phyloP scores from a whole-genome alignment of 2,797 vertebrate genomes.

The Tenualosa thibaudeaui region DNA sequence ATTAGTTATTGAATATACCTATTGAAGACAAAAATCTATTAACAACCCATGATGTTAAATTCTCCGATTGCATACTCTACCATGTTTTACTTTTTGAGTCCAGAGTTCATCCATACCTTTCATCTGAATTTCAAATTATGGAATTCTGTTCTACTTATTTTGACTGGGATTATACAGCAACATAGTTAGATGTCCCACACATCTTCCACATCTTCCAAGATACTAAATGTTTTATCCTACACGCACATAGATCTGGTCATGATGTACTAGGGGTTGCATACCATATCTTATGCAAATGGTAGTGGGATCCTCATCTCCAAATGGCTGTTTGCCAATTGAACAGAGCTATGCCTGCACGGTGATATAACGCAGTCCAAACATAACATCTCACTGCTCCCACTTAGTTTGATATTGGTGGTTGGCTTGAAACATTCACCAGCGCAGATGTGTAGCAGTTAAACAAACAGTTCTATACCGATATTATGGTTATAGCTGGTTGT shows the following conservation, averaged over 20 bases:
- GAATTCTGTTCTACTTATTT: background rate
- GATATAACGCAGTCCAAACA: background rate
- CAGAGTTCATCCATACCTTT: too few species aligned
- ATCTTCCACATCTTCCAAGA: background rate
- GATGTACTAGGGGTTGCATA: background rate
- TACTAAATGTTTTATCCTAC: background rate
- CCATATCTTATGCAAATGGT: background rate
- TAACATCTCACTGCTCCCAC: background rate
- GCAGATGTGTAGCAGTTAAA: conserved; percentile 14
- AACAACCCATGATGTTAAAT: too few species aligned
- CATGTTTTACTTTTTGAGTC: too few species aligned
- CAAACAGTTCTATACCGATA: background rate
- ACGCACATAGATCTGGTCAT: background rate
- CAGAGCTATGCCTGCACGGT: background rate
- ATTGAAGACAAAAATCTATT: background rate
- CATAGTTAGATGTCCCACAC: background rate
- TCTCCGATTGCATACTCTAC: too few species aligned
- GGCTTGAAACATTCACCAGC: background rate
- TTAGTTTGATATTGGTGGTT: background rate
- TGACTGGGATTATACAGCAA: background rate
- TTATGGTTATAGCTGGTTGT: conserved; percentile 21
- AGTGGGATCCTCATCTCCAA: background rate
- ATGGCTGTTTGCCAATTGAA: background rate
- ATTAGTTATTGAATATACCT: background rate
- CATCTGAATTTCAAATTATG: too few species aligned